Conservation (phyloP, 2,888 invertebrate genomes). For the Augiades crinisus region DNA sequence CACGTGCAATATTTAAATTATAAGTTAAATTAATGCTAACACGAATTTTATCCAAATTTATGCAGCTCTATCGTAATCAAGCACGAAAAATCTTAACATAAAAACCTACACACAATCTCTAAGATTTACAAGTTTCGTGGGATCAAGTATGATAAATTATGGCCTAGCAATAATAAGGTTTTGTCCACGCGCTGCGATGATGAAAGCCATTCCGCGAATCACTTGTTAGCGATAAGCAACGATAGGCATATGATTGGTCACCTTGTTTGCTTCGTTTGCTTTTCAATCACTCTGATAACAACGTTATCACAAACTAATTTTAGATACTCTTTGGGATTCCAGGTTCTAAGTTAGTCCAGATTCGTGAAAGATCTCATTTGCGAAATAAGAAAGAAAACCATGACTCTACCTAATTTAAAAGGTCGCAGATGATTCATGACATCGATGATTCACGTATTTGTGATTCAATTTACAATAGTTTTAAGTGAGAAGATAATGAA, state of each 20-base stretch:
- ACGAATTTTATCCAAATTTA: no score
- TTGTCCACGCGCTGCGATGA: not conserved
- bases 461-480: not conserved
- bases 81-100: no score
- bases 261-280: conserved; percentile 22
- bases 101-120: no score
- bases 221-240: conserved; percentile 30
- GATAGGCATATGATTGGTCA: conserved; percentile 32
- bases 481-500: no score
- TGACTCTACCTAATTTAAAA: conserved; percentile 4
- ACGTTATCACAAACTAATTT: conserved; percentile 11
- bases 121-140: no score
- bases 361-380: not conserved
- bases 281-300: conserved; percentile 22
- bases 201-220: conserved; percentile 30
- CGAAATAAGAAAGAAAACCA: not conserved
- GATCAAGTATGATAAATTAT: no score
- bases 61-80: no score
- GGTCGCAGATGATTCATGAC: not conserved
- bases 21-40: no score
- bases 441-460: not conserved
- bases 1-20: no score
- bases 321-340: conserved; percentile 7
- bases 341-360: not conserved
- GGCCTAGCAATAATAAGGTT: no score